phyloP scores from a whole-genome alignment of 2,113 vertebrate genomes.

The Lota lota region DNA sequence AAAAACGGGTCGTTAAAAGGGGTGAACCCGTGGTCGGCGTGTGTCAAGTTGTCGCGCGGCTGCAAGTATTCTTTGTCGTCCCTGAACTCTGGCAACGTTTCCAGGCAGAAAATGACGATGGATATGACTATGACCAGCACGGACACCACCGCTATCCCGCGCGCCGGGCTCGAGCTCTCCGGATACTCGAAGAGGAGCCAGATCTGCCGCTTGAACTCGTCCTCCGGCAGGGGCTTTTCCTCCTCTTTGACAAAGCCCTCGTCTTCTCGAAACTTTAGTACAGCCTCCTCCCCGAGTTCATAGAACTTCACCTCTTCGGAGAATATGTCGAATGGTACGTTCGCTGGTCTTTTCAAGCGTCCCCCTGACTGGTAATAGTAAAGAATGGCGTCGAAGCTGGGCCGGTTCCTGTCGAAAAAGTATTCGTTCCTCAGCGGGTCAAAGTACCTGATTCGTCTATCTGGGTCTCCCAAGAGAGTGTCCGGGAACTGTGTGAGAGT shows the following conservation, averaged over 20 bases:
- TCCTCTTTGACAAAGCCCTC: constrained; percentile 97
- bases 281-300: constrained; percentile 92
- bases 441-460: constrained; percentile 91
- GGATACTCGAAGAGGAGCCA: constrained; percentile 98
- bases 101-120: constrained; percentile 96
- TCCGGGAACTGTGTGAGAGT: constrained; percentile 96
- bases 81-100: constrained; percentile 94
- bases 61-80: constrained; percentile 87
- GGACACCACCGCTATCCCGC: constrained; percentile 95
- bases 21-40: constrained; percentile 81
- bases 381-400: constrained; percentile 95
- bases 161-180: constrained; percentile 91
- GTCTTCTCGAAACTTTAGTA: constrained; percentile 95
- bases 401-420: constrained; percentile 95
- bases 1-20: constrained; percentile 98
- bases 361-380: constrained; percentile 97
- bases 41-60: constrained; percentile 77
- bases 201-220: constrained; percentile 96
- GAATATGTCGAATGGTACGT: constrained; percentile 97
- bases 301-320: constrained; percentile 98
- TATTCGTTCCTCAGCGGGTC: constrained; percentile 97
- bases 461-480: constrained; percentile 89
- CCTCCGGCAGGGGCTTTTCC: constrained; percentile 88
- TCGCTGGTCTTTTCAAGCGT: constrained; percentile 90
- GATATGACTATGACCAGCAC: constrained; percentile 97